These are phyloP conservation scores for Calephelis nemesis DNA, from an alignment of 1,140 invertebrate species.

Conservation along the genomic window DNA sequence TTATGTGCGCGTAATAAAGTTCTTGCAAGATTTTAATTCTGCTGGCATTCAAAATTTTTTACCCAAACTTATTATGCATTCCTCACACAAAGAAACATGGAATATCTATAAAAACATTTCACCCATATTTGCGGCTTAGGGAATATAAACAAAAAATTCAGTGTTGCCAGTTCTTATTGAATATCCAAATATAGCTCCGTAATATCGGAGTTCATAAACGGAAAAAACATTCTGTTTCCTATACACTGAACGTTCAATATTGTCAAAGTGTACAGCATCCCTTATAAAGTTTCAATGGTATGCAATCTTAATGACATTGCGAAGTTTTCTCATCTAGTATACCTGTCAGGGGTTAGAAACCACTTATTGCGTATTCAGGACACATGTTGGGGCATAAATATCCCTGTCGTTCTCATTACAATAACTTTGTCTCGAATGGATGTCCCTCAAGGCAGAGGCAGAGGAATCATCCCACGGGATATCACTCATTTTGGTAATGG, in stretches of 20 bases:
- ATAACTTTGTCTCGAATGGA: constrained; percentile 62
- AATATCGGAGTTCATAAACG: neutral
- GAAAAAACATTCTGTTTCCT: neutral
- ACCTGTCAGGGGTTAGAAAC: constrained; percentile 29
- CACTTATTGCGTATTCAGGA: constrained; percentile 66
- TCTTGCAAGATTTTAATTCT: too few relatives aligned
- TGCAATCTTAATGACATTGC: constrained; percentile 18
- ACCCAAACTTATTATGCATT: neutral
- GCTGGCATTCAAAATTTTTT: neutral
- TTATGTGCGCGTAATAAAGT: too few relatives aligned
- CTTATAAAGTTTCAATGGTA: constrained; percentile 25
- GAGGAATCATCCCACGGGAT: constrained; percentile 55
- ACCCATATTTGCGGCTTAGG: constrained; percentile 53
- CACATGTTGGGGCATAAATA: constrained; percentile 68
- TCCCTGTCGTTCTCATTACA: constrained; percentile 72
- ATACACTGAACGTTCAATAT: constrained; percentile 24
- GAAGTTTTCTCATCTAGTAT: constrained; percentile 18
- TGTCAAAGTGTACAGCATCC: constrained; percentile 7
- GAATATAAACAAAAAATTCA: constrained; percentile 53
- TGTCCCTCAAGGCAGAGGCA: constrained; percentile 50
- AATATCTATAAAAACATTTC: constrained; percentile 34
- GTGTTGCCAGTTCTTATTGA: constrained; percentile 50
- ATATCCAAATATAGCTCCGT: constrained; percentile 45
- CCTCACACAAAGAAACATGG: neutral
- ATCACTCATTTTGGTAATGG: constrained; percentile 67